These are phyloP conservation scores for Hippocampus kuda DNA, from an alignment of 2,797 vertebrate species.

Conservation along the genomic window DNA sequence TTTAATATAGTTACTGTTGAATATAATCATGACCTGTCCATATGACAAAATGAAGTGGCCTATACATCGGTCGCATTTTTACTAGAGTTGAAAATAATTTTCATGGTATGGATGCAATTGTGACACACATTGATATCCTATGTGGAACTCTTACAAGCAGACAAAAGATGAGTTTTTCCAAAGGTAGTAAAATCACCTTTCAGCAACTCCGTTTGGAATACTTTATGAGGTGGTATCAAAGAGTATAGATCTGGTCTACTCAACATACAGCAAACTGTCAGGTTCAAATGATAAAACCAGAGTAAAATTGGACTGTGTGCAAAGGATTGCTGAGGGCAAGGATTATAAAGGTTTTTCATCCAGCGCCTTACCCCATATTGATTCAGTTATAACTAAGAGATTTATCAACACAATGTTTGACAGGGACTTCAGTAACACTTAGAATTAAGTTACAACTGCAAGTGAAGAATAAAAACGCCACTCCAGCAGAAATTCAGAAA, in stretches of 20 bases:
- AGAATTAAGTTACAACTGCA: slow-evolving; percentile 59
- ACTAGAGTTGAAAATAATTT: neutral
- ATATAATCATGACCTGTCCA: neutral
- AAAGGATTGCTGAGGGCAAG: slow-evolving; percentile 63
- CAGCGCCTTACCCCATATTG: slow-evolving; percentile 60
- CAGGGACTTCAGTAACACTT: slow-evolving; percentile 61
- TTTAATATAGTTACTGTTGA: neutral
- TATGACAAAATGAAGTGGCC: neutral
- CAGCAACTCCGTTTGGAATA: slow-evolving; percentile 54
- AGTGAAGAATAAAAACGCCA: slow-evolving; percentile 46
- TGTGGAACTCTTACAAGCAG: slow-evolving; percentile 33
- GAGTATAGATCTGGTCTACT: slow-evolving; percentile 56
- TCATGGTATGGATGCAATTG: neutral
- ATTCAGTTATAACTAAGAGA: slow-evolving; percentile 63
- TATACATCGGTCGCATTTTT: neutral
- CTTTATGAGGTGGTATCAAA: slow-evolving; percentile 52
- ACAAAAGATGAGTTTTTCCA: slow-evolving; percentile 46
- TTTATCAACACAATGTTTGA: slow-evolving; percentile 68
- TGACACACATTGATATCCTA: slow-evolving; percentile 41
- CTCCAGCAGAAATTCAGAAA: slow-evolving; percentile 29
- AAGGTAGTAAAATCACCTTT: slow-evolving; percentile 46
- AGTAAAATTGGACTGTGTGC: slow-evolving; percentile 58
- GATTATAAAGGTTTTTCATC: slow-evolving; percentile 66
- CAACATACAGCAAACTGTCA: slow-evolving; percentile 57
- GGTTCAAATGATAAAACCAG: slow-evolving; percentile 64